Percentiles rank a stretch among this genome's conserved stretches.
Conservation (phyloP, 2,888 invertebrate genomes). For the Frankliniella fusca region DNA sequence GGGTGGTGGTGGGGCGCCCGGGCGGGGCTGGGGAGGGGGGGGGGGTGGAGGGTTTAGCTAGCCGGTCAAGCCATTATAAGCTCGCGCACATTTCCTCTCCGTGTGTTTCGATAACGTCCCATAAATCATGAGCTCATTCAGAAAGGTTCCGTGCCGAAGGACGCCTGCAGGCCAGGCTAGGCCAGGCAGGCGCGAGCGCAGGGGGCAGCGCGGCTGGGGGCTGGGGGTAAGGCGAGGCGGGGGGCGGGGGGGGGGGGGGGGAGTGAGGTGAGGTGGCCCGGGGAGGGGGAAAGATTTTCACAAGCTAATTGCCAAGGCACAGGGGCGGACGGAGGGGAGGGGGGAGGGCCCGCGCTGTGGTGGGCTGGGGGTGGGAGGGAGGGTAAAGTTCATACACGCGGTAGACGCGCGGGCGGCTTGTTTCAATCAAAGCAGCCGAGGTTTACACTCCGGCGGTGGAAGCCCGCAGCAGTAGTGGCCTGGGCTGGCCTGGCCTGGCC, state of each 20-base stretch:
- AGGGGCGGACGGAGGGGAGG: no score
- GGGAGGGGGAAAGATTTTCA: no score
- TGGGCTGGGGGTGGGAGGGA: no score
- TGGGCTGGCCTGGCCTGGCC: not conserved
- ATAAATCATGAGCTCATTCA: constrained; percentile 24
- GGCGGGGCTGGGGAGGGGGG: no score
- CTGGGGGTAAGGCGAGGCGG: not conserved
- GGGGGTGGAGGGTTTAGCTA: no score
- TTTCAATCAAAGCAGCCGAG: no score
- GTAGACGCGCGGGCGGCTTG: not conserved
- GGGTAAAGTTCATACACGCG: not conserved
- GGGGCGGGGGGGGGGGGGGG: not conserved
- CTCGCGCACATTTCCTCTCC: constrained; percentile 3
- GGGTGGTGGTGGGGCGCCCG: no score
- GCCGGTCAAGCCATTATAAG: constrained; percentile 4
- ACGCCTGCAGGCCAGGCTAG: not conserved
- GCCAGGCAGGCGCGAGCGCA: not conserved
- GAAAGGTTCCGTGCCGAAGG: constrained; percentile 15
- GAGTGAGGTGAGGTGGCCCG: no score
- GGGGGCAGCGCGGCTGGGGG: not conserved
- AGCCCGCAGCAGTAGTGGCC: not conserved
- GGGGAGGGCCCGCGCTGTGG: no score
- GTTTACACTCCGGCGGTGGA: no score
- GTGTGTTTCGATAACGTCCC: constrained; percentile 10
- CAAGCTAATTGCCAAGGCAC: no score